A percentile compares a stretch with the other conserved stretches of the same genome.
phyloP scores from a whole-genome alignment of 2,113 vertebrate genomes.

The Rissa tridactyla region DNA sequence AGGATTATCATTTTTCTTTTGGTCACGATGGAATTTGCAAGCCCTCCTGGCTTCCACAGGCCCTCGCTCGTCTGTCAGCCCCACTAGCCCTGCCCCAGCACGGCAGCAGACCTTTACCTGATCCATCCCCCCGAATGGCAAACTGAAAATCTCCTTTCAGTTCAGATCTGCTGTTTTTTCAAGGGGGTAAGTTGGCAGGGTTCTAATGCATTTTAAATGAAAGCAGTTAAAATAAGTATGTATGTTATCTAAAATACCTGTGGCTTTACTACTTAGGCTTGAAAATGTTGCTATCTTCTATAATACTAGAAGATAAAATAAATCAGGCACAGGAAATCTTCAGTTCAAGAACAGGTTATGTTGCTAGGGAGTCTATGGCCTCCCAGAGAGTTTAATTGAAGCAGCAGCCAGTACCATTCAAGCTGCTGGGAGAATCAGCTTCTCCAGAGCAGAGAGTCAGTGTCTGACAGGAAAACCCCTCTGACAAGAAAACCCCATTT shows the following conservation, averaged over 20 bases:
- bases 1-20: conserved; percentile 24
- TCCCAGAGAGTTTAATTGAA: conserved; percentile 54
- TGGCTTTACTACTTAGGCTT: conserved; percentile 13
- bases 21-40: not conserved
- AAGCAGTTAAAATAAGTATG: not conserved
- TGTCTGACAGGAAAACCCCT: conserved; percentile 42
- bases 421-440: conserved; percentile 26
- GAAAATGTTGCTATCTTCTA: conserved; percentile 28
- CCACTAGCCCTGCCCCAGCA: not conserved
- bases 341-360: conserved; percentile 45
- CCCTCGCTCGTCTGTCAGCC: not conserved
- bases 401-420: not conserved
- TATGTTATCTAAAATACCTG: conserved; percentile 30
- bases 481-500: conserved; percentile 49
- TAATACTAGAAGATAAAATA: conserved; percentile 28
- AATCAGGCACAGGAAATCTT: conserved; percentile 24
- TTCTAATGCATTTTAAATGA: conserved; percentile 31
- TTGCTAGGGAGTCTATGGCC: conserved; percentile 38
- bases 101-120: not conserved
- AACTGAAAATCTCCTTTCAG: not conserved
- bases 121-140: not conserved
- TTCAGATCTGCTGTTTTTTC: not conserved
- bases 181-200: not conserved
- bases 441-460: conserved; percentile 1
- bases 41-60: not conserved